phyloP scores from a whole-genome alignment of 2,113 vertebrate species.

The Larimichthys polyactis region DNA sequence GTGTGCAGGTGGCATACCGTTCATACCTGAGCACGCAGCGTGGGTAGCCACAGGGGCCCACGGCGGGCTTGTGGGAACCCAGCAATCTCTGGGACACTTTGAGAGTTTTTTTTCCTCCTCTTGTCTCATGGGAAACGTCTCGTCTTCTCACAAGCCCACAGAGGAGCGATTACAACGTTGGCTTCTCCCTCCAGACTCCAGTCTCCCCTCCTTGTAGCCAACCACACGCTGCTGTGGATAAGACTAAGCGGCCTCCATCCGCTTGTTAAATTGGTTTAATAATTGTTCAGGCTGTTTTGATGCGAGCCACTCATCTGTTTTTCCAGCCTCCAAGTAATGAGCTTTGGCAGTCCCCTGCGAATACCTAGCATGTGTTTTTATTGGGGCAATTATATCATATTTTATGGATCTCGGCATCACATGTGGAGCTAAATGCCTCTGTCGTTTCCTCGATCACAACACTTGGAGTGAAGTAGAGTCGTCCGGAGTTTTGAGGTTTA shows the following conservation, averaged over 20 bases:
- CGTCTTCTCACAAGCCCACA: conserved; percentile 34
- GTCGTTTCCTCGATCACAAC: conserved; percentile 1
- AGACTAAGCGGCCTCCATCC: conserved; percentile 40
- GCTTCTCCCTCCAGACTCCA: conserved; percentile 50
- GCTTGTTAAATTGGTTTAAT: conserved; percentile 74
- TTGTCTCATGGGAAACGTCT: conserved; percentile 59
- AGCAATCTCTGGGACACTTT: conserved; percentile 26
- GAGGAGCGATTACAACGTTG: conserved; percentile 49
- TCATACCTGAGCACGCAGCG: conserved; percentile 63
- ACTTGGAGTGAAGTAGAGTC: background rate
- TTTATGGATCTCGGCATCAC: conserved; percentile 45
- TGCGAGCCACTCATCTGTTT: conserved; percentile 57
- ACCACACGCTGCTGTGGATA: conserved; percentile 54
- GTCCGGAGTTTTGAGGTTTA: background rate
- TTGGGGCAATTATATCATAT: conserved; percentile 56
- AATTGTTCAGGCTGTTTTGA: conserved; percentile 59
- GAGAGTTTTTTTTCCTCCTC: conserved; percentile 27
- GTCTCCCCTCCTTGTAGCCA: conserved; percentile 34
- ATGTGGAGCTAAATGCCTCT: conserved; percentile 5
- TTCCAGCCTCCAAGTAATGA: conserved; percentile 61
- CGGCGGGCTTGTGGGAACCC: conserved; percentile 62
- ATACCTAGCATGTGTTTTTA: conserved; percentile 63
- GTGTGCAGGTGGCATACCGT: conserved; percentile 70
- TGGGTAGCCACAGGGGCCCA: conserved; percentile 52
- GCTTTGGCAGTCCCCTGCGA: conserved; percentile 29